Conservation (phyloP, 2,113 vertebrate species). For the Microcebus ravelobensis region DNA sequence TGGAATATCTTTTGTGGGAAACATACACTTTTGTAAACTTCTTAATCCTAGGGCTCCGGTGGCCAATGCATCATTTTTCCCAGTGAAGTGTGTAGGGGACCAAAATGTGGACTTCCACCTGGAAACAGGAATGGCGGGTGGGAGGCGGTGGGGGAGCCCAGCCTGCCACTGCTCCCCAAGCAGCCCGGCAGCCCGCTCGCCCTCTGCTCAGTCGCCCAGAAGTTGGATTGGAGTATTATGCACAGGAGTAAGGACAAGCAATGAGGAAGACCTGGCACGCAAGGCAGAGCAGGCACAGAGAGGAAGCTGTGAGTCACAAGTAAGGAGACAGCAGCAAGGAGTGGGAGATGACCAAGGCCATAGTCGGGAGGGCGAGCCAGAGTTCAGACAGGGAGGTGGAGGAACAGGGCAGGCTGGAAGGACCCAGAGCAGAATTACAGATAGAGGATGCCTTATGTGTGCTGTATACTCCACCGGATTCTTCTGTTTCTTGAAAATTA, state of each 20-base stretch:
- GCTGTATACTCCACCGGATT: background rate
- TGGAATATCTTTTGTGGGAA: background rate
- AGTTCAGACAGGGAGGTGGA: constrained; percentile 4
- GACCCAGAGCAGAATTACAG: background rate
- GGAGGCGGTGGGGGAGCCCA: background rate
- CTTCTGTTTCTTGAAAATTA: background rate
- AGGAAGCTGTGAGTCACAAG: constrained; percentile 6
- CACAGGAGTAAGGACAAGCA: constrained; percentile 33
- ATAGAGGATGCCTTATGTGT: background rate
- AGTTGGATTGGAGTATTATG: constrained; percentile 20
- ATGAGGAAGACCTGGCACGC: constrained; percentile 22
- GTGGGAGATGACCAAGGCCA: background rate
- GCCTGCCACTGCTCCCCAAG: background rate
- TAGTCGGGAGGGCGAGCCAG: background rate
- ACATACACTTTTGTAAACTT: background rate
- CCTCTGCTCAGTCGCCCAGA: background rate
- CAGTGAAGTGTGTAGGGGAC: background rate
- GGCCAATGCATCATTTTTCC: background rate
- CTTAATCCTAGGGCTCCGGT: background rate
- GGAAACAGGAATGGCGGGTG: background rate
- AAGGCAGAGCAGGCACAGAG: background rate
- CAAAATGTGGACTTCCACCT: background rate
- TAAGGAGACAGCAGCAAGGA: background rate
- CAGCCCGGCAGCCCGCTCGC: background rate
- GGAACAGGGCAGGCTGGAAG: no score